Base-by-base conservation (phyloP, 2,113 vertebrate genomes). In the Paramormyrops kingsleyae region DNA sequence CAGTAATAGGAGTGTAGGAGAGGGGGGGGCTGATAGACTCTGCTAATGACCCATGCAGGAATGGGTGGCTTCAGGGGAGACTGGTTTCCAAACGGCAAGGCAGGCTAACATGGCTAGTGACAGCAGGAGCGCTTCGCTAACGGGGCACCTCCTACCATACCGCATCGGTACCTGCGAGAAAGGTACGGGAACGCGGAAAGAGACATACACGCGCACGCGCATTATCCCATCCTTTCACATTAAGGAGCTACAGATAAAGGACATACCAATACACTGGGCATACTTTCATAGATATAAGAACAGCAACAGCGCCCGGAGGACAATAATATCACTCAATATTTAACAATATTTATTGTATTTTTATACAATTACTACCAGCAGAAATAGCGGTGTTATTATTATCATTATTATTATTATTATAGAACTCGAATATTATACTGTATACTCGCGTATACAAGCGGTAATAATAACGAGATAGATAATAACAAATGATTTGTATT, bases 31-130 rank as follows among this genome's bases (percentile, higher is more conserved):
- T 90, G 89, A 91, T 89, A 91, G 85, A 44, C 47, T 50, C 70
- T 88, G 87, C 84, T 90, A 91, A 91, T 90, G 90, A 90, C 49
- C 88, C 90, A 50, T 90, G 87, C 89, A 74, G 90, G 88, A 90
- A 89, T 89, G 84, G 89, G 88, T 59, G 89, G 83, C 88, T 88
- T 83, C 27, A 87, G 77, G 90, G 87, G 90, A 89, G 89, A 90
- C 83, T 49, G 85, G 56, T 90, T 90, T 87, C 49, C 88, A 89
- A 89, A 91, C 83, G 49, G 49, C 50, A 83, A 87, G 44, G 24
- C 85, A 83, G 83, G 91, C 89, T 74, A 87, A 13, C 83, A n/a
- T 19, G 46, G 27, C 50, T 89, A 87, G 85, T 74, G 80, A 83
- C 80, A 83, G 80, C 80, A 46, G 77, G 77, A 83, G 35, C 2